Evolutionary conservation across 1,140 invertebrate genomes (phyloP), one percentile per base, ranked within the genome.

Genomic region (Dinothrombium tinctorium): DNA sequence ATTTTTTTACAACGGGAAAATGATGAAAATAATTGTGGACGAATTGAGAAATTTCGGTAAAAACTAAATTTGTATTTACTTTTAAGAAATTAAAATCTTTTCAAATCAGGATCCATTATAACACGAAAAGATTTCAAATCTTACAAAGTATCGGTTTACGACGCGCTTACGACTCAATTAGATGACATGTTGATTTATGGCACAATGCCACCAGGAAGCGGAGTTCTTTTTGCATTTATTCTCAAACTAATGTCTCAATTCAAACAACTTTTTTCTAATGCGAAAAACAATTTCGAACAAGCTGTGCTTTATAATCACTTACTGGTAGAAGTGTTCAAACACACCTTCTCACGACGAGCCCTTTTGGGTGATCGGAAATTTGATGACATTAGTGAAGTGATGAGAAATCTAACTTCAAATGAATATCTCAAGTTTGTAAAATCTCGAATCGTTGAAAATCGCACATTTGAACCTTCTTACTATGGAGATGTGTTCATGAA

Each of bases 241-340:
- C 53, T 92, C 5, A 79, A 77, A 49, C 69, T 90, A 33, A n/a
- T n/a, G n/a, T 60, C 95, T 21, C 71, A 78, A 48, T 63, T 71
- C 23, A 42, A 43, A 15, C 21, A 33, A 6, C 12, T 24, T 12
- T 29, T 44, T 37, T 23, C 33, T 1, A 14, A 29, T 15, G 29
- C 22, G 2, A 24, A 23, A 23, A 2, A 38, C 2, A n/a, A 29
- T 25, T 15, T 26, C 2, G 49, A 54, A 22, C 40, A 51, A 17
- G 42, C 51, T 3, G 44, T 73, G 2, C 55, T 67, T 0, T 83
- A 76, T 1, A 75, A 79, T 56, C 84, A 92, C 53, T 68, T 79
- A 44, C 76, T 92, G 22, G 64, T 75, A 12, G 90, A 98, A 58
- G 69, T 83, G 0, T 76, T 84, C 47, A 98, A 98, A 56, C 84